These are phyloP conservation scores for Clamator glandarius DNA, from an alignment of 2,797 vertebrate genomes.

Conservation along the genomic window DNA sequence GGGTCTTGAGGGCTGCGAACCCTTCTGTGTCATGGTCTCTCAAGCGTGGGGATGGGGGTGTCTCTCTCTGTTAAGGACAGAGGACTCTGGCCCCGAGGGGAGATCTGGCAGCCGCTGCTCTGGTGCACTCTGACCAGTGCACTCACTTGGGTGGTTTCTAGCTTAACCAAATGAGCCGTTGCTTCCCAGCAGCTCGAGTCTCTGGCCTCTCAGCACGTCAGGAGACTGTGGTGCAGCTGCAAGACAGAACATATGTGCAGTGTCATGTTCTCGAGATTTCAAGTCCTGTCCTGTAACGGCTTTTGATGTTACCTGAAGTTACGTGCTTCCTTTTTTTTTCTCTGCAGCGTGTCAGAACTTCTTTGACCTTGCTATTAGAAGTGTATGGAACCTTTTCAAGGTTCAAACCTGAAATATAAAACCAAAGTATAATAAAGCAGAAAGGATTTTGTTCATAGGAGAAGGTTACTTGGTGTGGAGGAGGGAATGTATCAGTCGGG, in stretches of 20 bases:
- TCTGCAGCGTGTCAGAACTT: neutral
- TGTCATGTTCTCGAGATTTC: neutral
- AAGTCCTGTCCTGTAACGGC: neutral
- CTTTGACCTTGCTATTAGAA: neutral
- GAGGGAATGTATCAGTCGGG: accelerated
- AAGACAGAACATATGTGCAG: slow-evolving; percentile 1
- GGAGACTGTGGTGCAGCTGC: neutral
- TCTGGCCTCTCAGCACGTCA: neutral
- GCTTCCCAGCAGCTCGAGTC: neutral
- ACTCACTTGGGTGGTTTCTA: neutral
- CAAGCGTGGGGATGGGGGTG: neutral
- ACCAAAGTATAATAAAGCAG: neutral
- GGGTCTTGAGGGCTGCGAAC: neutral
- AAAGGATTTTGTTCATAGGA: neutral
- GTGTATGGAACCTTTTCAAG: neutral
- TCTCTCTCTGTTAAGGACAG: neutral
- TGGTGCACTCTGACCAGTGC: accelerated
- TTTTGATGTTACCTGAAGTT: neutral
- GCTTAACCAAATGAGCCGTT: neutral
- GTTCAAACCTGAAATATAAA: neutral
- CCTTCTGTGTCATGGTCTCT: neutral
- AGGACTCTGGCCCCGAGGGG: neutral
- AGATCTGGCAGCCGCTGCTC: neutral
- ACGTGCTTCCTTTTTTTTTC: neutral
- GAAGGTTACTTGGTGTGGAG: neutral